phyloP scores from a whole-genome alignment of 2,888 invertebrate species.

The Cartodere bifasciata region DNA sequence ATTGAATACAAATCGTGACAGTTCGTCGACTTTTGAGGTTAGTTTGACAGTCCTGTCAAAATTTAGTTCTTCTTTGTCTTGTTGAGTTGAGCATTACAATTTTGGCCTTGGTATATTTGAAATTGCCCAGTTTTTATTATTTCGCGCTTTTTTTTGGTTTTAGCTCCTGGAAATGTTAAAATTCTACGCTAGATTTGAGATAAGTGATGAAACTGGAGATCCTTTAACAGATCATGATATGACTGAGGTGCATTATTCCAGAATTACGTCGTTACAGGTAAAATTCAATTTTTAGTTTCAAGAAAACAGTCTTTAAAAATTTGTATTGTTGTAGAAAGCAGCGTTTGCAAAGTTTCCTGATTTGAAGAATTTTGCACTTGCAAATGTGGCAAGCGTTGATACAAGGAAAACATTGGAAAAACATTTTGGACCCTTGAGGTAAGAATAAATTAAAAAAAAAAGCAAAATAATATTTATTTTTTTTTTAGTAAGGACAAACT shows the following conservation, averaged over 20 bases:
- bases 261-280: slow-evolving; percentile 82
- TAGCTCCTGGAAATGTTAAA: slow-evolving; percentile 90
- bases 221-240: slow-evolving; percentile 88
- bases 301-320: background rate
- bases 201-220: slow-evolving; percentile 92
- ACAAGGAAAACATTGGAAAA: slow-evolving; percentile 70
- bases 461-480: slow-evolving; percentile 4
- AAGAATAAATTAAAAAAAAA: slow-evolving; percentile 14
- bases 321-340: slow-evolving; percentile 55
- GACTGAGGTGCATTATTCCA: slow-evolving; percentile 84
- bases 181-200: slow-evolving; percentile 95
- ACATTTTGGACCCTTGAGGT: slow-evolving; percentile 70
- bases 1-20: too few species aligned
- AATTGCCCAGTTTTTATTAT: too few species aligned
- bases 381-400: slow-evolving; percentile 93
- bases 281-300: slow-evolving; percentile 9
- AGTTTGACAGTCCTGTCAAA: too few species aligned
- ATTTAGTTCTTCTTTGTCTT: too few species aligned
- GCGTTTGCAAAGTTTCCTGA: slow-evolving; percentile 86
- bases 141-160: slow-evolving; percentile 19
- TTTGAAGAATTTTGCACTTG: slow-evolving; percentile 72
- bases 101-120: too few species aligned
- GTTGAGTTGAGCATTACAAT: too few species aligned
- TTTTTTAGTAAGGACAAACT: slow-evolving; percentile 57
- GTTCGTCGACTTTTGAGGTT: too few species aligned